Conservation (phyloP, 2,888 invertebrate species). For the Synanthedon andrenaeformis region DNA sequence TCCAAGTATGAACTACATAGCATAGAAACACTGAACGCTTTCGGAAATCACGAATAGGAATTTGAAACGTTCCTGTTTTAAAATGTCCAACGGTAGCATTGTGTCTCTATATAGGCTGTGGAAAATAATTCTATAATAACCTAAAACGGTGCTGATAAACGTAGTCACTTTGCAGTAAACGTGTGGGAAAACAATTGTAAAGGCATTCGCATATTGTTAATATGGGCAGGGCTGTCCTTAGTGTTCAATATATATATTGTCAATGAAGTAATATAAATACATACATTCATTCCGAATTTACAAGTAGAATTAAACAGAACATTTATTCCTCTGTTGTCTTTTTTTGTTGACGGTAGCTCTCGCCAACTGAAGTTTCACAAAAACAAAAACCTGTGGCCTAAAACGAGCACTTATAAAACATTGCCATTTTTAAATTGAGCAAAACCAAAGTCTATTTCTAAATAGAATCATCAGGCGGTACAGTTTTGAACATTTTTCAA, state of each 20-base stretch:
- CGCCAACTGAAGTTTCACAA: too few species aligned
- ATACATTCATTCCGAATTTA: too few species aligned
- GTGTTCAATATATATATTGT: background rate
- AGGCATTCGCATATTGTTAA: background rate
- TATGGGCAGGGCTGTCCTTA: background rate
- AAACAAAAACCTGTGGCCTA: too few species aligned
- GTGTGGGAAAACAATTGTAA: background rate
- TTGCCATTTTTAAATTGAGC: too few species aligned
- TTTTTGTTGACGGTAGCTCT: too few species aligned
- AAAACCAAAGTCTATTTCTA: too few species aligned
- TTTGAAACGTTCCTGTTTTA: conserved; percentile 19
- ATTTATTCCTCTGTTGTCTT: too few species aligned
- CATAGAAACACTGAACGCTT: conserved; percentile 10
- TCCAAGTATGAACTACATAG: background rate
- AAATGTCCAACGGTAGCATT: conserved; percentile 15
- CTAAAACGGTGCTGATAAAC: background rate
- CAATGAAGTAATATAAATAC: background rate
- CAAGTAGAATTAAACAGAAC: too few species aligned
- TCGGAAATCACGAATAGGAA: conserved; percentile 8
- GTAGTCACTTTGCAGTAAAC: background rate
- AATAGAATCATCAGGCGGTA: too few species aligned
- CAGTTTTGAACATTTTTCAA: conserved; percentile 23
- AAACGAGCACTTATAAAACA: too few species aligned
- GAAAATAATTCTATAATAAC: conserved; percentile 2
- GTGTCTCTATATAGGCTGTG: background rate